Percentiles rank a stretch among this genome's conserved stretches.
phyloP scores from a whole-genome alignment of 2,888 invertebrate genomes.

The Cyaniris semiargus region DNA sequence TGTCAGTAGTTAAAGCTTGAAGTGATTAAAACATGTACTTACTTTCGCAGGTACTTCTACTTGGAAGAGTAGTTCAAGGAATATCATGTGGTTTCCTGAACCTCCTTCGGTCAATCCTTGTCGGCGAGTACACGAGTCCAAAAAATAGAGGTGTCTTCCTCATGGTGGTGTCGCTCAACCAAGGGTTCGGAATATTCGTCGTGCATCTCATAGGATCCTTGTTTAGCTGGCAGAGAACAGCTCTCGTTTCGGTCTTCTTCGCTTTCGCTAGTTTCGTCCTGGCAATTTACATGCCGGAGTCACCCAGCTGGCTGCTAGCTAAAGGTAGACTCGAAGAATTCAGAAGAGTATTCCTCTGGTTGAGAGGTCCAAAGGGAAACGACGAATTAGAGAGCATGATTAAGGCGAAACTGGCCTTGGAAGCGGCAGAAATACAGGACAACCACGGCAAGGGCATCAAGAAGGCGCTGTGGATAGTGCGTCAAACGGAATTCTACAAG shows the following conservation, averaged over 20 bases:
- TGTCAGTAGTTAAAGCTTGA: neutral
- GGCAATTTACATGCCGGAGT: constrained; percentile 75
- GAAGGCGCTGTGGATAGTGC: constrained; percentile 45
- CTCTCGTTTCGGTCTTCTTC: constrained; percentile 67
- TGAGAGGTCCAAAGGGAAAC: constrained; percentile 73
- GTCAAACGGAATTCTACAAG: constrained; percentile 75
- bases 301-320: constrained; percentile 83
- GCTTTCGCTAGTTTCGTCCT: constrained; percentile 68
- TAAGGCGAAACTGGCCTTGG: constrained; percentile 48
- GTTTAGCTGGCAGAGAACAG: constrained; percentile 77
- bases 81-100: constrained; percentile 75
- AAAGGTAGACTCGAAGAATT: constrained; percentile 78
- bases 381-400: constrained; percentile 66
- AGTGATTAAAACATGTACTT: neutral
- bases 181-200: constrained; percentile 81
- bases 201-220: constrained; percentile 82
- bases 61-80: constrained; percentile 61
- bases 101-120: constrained; percentile 70
- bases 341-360: constrained; percentile 75
- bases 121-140: constrained; percentile 81
- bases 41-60: constrained; percentile 50
- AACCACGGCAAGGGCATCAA: constrained; percentile 39
- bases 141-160: constrained; percentile 82
- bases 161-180: constrained; percentile 78
- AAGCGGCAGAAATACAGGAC: constrained; percentile 46